These are phyloP conservation scores for Nycticebus coucang DNA, from an alignment of 2,113 vertebrate genomes.

Conservation along the genomic window DNA sequence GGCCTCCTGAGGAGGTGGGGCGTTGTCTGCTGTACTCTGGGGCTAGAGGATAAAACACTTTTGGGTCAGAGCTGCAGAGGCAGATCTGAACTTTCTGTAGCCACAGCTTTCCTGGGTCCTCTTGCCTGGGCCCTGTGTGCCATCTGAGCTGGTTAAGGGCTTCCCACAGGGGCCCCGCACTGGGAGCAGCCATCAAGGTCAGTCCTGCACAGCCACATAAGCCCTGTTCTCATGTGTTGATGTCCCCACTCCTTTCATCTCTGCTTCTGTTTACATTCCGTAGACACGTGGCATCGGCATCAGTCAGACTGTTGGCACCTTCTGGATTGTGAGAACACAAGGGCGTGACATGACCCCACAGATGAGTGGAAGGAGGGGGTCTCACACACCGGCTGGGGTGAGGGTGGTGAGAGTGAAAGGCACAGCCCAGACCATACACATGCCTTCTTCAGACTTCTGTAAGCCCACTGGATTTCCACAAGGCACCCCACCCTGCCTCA, in stretches of 20 bases:
- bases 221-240: neutral
- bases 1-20: neutral
- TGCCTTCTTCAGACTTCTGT: neutral
- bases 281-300: neutral
- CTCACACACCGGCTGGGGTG: neutral
- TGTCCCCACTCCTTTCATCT: neutral
- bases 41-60: neutral
- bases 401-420: neutral
- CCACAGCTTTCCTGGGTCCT: neutral
- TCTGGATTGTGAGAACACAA: neutral
- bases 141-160: neutral
- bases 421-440: neutral
- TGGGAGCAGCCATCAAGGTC: neutral
- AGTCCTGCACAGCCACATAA: neutral
- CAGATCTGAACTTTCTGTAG: neutral
- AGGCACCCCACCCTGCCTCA: neutral
- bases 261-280: neutral
- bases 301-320: neutral
- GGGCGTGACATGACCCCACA: neutral
- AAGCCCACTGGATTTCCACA: rapidly evolving
- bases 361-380: neutral
- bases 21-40: neutral
- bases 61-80: neutral
- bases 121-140: neutral
- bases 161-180: neutral